Evolutionary conservation across 2,888 invertebrate genomes (phyloP).

Genomic region (Tenthredo mesomela): DNA sequence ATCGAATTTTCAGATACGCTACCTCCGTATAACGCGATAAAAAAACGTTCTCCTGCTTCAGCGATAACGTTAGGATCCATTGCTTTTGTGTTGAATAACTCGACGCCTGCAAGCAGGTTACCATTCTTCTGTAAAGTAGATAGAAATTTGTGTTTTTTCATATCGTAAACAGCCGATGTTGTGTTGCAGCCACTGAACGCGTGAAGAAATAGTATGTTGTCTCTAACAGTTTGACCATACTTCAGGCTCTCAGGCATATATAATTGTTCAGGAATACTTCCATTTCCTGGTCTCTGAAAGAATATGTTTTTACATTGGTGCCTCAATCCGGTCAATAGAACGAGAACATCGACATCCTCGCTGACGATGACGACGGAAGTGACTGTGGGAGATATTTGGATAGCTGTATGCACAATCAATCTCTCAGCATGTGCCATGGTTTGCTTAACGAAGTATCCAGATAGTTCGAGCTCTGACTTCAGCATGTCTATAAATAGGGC

Average conservation of each 20-base stretch:
- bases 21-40: conserved; percentile 54
- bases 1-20: background rate
- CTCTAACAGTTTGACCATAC: background rate
- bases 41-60: conserved; percentile 50
- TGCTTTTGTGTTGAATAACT: conserved; percentile 34
- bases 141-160: conserved; percentile 56
- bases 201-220: conserved; percentile 60
- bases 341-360: conserved; percentile 56
- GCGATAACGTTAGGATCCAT: conserved; percentile 24
- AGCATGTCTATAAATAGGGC: conserved; percentile 58
- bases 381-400: conserved; percentile 30
- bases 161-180: conserved; percentile 57
- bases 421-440: conserved; percentile 59
- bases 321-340: conserved; percentile 42
- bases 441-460: conserved; percentile 57
- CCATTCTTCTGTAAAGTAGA: conserved; percentile 46
- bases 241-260: background rate
- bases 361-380: conserved; percentile 54
- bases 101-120: background rate
- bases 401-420: conserved; percentile 56
- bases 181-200: conserved; percentile 47
- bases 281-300: background rate
- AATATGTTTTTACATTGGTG: background rate
- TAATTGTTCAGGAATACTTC: background rate
- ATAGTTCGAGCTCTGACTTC: conserved; percentile 53